Conservation (phyloP, 2,113 vertebrate genomes). For the Rhipidura dahli region DNA sequence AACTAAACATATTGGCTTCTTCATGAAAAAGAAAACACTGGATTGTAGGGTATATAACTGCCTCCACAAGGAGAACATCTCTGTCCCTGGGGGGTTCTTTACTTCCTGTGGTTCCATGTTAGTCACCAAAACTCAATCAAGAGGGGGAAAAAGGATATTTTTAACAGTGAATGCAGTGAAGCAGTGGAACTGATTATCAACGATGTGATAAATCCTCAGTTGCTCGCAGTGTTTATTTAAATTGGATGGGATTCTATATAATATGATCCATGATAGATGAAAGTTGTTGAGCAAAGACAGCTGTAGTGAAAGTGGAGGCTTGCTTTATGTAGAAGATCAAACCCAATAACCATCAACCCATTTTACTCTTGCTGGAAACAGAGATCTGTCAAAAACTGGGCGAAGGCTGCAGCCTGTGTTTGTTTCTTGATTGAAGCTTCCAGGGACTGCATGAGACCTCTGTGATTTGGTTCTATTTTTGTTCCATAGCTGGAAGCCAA, state of each 20-base stretch:
- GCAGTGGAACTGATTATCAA: not conserved
- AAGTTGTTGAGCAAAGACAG: not conserved
- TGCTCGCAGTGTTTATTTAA: conserved; percentile 9
- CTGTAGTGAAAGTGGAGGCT: not conserved
- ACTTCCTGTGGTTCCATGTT: not conserved
- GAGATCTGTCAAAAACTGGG: not conserved
- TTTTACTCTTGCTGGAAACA: not conserved
- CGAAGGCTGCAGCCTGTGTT: not conserved
- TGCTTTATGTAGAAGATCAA: not conserved
- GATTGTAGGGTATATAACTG: not conserved
- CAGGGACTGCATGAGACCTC: not conserved
- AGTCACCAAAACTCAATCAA: conserved; percentile 11
- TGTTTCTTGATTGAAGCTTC: not conserved
- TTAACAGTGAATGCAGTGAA: not conserved
- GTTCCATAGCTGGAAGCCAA: not conserved
- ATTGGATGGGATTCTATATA: not conserved
- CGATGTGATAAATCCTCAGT: not conserved
- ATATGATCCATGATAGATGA: not conserved
- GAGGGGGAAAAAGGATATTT: not conserved
- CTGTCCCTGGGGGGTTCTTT: not conserved
- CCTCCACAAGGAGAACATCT: not conserved
- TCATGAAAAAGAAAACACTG: not conserved
- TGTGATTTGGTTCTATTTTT: conserved; percentile 50
- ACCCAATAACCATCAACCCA: not conserved
- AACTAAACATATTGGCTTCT: conserved; percentile 7